Evolutionary conservation across 2,797 vertebrate genomes (phyloP).

Genomic region (Triplophysa bombifrons): DNA sequence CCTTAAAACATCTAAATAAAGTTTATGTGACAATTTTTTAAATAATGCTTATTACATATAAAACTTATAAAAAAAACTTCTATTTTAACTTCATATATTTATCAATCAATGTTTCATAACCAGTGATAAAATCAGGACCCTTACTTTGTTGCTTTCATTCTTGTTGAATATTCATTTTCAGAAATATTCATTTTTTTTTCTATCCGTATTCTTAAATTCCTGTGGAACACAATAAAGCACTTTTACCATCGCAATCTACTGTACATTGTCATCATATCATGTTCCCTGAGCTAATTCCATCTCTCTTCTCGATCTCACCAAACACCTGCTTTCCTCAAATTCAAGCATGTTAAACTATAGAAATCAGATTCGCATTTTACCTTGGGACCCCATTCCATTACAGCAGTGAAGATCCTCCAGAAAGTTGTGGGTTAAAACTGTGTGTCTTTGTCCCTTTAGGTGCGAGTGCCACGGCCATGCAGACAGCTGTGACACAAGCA

Average conservation of each 20-base stretch:
- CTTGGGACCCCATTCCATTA: not conserved
- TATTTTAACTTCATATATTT: too few relatives aligned
- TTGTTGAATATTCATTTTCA: not conserved
- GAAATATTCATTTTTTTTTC: not conserved
- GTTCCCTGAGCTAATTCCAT: not conserved
- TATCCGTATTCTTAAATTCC: not conserved
- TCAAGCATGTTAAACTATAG: not conserved
- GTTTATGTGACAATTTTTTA: too few relatives aligned
- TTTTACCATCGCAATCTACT: not conserved
- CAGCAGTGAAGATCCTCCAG: not conserved
- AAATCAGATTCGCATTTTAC: not conserved
- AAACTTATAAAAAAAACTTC: too few relatives aligned
- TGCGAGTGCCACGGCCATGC: conserved; percentile 92
- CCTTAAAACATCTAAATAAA: too few relatives aligned
- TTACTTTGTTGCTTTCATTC: not conserved
- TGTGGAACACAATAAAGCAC: not conserved
- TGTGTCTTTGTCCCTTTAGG: conserved; percentile 67
- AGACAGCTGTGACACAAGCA: conserved; percentile 77
- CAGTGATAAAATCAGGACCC: not conserved
- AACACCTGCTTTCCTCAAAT: not conserved
- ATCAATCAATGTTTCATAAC: not conserved
- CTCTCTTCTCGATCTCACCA: not conserved
- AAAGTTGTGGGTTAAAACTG: conserved; percentile 45
- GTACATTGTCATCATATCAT: not conserved
- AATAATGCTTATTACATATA: not conserved